A percentile compares a stretch with the other conserved stretches of the same genome.
phyloP scores from a whole-genome alignment of 2,888 invertebrate species.

The Hartigia nigra region DNA sequence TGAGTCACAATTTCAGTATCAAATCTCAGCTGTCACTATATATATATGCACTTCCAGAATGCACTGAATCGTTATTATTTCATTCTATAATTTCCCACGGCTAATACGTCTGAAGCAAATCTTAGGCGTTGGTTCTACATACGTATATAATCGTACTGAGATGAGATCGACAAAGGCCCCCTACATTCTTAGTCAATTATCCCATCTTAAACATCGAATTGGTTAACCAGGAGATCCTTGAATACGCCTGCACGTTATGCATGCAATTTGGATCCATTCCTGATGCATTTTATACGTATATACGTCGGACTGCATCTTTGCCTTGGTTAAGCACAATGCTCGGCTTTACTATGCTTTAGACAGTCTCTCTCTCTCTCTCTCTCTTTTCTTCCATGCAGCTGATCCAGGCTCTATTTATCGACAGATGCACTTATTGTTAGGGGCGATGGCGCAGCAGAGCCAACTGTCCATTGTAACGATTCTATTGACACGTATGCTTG shows the following conservation, averaged over 20 bases:
- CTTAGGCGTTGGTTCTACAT: neutral
- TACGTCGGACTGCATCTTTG: neutral
- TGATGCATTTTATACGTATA: neutral
- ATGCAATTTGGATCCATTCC: neutral
- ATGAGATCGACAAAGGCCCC: neutral
- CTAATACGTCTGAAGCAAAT: neutral
- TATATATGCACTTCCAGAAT: neutral
- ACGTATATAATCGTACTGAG: neutral
- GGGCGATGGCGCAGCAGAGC: neutral
- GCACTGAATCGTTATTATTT: neutral
- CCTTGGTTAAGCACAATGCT: neutral
- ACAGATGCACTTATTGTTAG: neutral
- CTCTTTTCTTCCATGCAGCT: neutral
- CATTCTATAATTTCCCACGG: neutral
- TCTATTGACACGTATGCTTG: neutral
- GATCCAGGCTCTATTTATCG: neutral
- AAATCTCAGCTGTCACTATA: neutral
- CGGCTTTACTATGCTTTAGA: neutral
- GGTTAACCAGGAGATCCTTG: conserved; percentile 1
- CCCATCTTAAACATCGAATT: neutral
- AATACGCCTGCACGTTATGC: neutral
- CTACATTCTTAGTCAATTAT: conserved; percentile 2
- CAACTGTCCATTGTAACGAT: neutral
- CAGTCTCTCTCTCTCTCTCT: neutral
- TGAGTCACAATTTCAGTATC: neutral